Conservation (phyloP, 2,888 invertebrate genomes). For the Lasioglossum marginatum region DNA sequence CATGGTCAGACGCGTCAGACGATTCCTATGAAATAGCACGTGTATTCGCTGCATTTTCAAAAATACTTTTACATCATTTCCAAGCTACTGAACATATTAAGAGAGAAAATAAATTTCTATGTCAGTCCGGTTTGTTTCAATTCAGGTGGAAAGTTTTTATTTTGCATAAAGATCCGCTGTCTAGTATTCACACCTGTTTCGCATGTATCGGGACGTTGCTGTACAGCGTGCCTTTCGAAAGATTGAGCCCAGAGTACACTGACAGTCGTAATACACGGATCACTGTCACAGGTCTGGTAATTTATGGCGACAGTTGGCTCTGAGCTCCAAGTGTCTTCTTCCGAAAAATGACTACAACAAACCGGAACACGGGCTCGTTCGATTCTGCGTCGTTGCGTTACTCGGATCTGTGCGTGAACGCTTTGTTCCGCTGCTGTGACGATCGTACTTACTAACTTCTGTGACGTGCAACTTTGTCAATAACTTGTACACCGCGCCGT, state of each 20-base stretch:
- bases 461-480: conserved; percentile 4
- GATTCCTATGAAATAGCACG: too few relatives aligned
- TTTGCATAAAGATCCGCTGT: too few relatives aligned
- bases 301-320: background rate
- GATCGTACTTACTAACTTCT: conserved; percentile 18
- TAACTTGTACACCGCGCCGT: conserved; percentile 9
- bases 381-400: background rate
- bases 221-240: background rate
- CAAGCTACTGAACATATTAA: too few relatives aligned
- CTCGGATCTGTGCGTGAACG: background rate
- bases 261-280: background rate
- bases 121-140: too few relatives aligned
- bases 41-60: too few relatives aligned
- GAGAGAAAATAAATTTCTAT: too few relatives aligned
- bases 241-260: background rate
- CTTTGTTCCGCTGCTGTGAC: conserved; percentile 10
- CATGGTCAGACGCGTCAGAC: too few relatives aligned
- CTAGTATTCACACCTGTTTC: background rate
- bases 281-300: background rate
- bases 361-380: background rate
- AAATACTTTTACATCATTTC: too few relatives aligned
- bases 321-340: background rate
- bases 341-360: background rate
- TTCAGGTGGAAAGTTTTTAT: too few relatives aligned
- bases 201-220: background rate